These are phyloP conservation scores for Phaethornis superciliosus DNA, from an alignment of 2,113 vertebrate species.

Conservation along the genomic window DNA sequence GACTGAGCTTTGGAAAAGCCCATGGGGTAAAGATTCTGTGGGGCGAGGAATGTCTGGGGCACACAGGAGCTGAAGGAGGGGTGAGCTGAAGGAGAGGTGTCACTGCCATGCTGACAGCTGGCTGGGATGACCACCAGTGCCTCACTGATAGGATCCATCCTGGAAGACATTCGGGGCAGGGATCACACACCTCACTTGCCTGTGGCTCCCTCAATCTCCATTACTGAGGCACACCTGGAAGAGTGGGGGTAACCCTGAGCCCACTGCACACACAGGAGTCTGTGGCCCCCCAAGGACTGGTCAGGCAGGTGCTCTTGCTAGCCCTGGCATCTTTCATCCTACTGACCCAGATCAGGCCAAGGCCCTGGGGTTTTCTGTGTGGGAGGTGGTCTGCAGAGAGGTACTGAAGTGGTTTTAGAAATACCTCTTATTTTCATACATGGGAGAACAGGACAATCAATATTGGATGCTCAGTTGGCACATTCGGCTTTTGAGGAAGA, in stretches of 20 bases:
- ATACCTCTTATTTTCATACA: not conserved
- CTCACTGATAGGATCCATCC: not conserved
- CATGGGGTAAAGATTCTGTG: fast-evolving
- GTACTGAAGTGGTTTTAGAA: not conserved
- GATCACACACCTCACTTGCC: not conserved
- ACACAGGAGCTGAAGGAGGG: not conserved
- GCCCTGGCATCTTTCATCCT: not conserved
- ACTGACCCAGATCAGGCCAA: fast-evolving
- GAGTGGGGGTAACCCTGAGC: not conserved
- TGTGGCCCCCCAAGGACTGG: no score
- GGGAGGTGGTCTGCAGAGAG: not conserved
- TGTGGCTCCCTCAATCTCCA: not conserved
- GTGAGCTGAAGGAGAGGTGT: not conserved
- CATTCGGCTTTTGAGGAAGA: not conserved
- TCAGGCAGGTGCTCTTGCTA: fast-evolving
- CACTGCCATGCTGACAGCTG: fast-evolving
- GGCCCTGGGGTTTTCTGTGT: fast-evolving
- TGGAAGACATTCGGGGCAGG: not conserved
- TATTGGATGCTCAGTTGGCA: not conserved
- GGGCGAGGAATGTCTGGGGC: not conserved
- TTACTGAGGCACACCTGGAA: not conserved
- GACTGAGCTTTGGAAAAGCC: not conserved
- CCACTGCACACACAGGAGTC: not conserved
- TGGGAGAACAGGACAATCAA: not conserved
- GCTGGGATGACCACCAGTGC: fast-evolving